Percentiles rank a stretch among this genome's conserved stretches.
Conservation (phyloP, 2,797 vertebrate genomes). For the Pempheris klunzingeri region DNA sequence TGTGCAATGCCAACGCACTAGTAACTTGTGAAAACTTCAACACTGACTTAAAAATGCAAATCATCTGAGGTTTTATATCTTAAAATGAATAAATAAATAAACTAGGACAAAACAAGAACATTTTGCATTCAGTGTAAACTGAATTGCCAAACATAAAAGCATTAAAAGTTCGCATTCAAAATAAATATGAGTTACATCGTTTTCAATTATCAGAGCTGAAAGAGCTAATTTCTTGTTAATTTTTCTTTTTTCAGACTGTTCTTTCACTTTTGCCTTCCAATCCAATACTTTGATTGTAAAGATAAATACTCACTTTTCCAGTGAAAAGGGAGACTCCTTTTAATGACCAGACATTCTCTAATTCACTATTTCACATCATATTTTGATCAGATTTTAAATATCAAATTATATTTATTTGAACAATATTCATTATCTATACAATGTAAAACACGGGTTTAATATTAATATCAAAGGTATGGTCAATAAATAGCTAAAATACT, state of each 20-base stretch:
- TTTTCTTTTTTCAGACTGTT: too few relatives aligned
- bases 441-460: background rate
- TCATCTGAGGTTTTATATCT: background rate
- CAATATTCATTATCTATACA: background rate
- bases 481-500: background rate
- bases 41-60: background rate
- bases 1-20: background rate
- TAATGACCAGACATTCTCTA: background rate
- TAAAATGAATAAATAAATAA: background rate
- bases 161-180: background rate
- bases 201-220: background rate
- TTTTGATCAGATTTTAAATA: background rate
- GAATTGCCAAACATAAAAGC: background rate
- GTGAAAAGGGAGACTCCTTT: background rate
- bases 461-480: background rate
- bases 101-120: constrained; percentile 1
- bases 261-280: background rate
- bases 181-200: background rate
- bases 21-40: background rate
- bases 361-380: too few relatives aligned
- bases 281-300: background rate
- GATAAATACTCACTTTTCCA: background rate
- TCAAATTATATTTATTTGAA: background rate
- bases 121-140: background rate
- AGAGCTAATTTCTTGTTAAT: background rate